These are phyloP conservation scores for Dipus sagitta DNA, from an alignment of 2,797 vertebrate genomes.

Conservation along the genomic window DNA sequence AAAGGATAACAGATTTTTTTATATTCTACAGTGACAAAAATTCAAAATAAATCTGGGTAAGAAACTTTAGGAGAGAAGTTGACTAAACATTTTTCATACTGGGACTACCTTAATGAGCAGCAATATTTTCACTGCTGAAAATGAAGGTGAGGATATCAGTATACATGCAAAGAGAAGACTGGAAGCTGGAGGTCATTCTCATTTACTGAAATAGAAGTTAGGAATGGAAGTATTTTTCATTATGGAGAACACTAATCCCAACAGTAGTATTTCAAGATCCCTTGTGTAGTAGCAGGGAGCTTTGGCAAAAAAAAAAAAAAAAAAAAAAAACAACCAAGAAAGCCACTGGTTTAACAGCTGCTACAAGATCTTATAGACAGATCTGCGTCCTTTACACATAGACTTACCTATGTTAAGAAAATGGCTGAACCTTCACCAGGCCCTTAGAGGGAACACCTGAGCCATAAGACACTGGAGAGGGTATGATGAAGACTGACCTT, in stretches of 20 bases:
- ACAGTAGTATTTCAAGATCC: conserved; percentile 48
- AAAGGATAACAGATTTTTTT: background rate
- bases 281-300: background rate
- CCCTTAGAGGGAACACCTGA: too few species aligned
- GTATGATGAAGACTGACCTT: too few species aligned
- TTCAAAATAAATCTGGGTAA: background rate
- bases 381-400: background rate
- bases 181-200: background rate
- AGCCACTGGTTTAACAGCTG: background rate
- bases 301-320: background rate
- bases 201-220: conserved; percentile 46
- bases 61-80: background rate
- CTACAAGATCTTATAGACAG: background rate
- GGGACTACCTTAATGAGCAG: background rate
- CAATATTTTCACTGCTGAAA: conserved; percentile 19
- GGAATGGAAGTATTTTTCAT: conserved; percentile 37
- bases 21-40: conserved; percentile 17
- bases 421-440: too few species aligned
- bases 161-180: background rate
- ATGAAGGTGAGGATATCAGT: background rate
- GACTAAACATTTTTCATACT: conserved; percentile 22
- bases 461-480: too few species aligned
- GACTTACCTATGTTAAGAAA: background rate
- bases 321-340: conserved; percentile 40
- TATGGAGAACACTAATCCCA: conserved; percentile 12